These are phyloP conservation scores for Chascanopsetta lugubris DNA, from an alignment of 2,113 vertebrate species.

Conservation along the genomic window DNA sequence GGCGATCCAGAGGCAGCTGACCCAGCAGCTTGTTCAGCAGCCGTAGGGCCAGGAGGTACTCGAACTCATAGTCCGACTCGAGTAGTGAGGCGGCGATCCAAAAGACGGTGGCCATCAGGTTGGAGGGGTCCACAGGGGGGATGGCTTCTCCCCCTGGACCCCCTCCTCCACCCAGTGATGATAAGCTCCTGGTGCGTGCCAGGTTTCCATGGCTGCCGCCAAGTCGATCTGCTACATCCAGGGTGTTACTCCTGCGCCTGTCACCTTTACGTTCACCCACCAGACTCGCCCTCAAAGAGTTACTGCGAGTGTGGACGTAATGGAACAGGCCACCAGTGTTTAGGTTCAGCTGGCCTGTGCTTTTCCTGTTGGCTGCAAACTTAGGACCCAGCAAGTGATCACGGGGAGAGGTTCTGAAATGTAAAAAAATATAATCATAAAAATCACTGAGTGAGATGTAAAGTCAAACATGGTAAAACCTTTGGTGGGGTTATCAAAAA, in stretches of 20 bases:
- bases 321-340: constrained; percentile 85
- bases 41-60: constrained; percentile 95
- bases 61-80: constrained; percentile 98
- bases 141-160: constrained; percentile 72
- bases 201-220: constrained; percentile 90
- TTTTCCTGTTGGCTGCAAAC: constrained; percentile 95
- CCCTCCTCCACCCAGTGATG: constrained; percentile 87
- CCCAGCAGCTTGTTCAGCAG: constrained; percentile 95
- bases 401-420: constrained; percentile 85
- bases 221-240: constrained; percentile 91
- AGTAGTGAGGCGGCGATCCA: constrained; percentile 95
- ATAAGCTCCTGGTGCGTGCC: constrained; percentile 95
- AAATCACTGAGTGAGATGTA: too few relatives aligned
- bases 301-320: constrained; percentile 87
- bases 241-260: constrained; percentile 93
- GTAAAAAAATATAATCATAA: constrained; percentile 6
- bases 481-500: not conserved
- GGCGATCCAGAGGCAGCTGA: constrained; percentile 93
- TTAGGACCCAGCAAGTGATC: constrained; percentile 92
- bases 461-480: not conserved
- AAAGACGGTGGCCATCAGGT: constrained; percentile 96
- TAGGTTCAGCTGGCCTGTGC: constrained; percentile 96
- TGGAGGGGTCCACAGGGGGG: constrained; percentile 90
- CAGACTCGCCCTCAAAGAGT: constrained; percentile 91
- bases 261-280: constrained; percentile 88